Conservation (phyloP, 1,140 invertebrate species). For the Meloidogyne exigua region DNA sequence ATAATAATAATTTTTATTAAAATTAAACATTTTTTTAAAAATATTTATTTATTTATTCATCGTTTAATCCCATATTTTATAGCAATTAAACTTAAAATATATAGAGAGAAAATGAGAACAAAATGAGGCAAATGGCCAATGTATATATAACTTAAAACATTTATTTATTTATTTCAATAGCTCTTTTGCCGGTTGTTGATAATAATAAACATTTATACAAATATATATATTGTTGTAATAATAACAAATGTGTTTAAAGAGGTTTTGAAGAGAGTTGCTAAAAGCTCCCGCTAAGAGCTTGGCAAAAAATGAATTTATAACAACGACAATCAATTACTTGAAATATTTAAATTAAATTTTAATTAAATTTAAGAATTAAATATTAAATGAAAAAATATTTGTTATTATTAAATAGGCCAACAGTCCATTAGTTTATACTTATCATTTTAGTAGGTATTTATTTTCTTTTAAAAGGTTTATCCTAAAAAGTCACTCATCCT, state of each 20-base stretch:
- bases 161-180: not conserved
- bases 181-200: conserved; percentile 2
- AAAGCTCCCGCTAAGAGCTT: conserved; percentile 1
- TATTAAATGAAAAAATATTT: no score
- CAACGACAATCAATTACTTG: not conserved
- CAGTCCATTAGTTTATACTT: not conserved
- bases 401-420: no score
- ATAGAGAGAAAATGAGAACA: not conserved
- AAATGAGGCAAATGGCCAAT: not conserved
- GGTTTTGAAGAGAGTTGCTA: not conserved
- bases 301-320: not conserved
- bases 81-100: not conserved
- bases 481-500: not conserved
- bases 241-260: not conserved
- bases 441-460: not conserved
- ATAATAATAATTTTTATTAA: no score
- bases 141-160: no score
- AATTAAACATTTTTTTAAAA: no score
- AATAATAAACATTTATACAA: not conserved
- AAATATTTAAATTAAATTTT: no score
- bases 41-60: not conserved
- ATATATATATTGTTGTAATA: not conserved
- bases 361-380: no score
- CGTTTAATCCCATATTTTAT: not conserved
- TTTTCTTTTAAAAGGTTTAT: not conserved